Conservation (phyloP, 2,797 vertebrate species). For the Melanotaenia maccullochi region DNA sequence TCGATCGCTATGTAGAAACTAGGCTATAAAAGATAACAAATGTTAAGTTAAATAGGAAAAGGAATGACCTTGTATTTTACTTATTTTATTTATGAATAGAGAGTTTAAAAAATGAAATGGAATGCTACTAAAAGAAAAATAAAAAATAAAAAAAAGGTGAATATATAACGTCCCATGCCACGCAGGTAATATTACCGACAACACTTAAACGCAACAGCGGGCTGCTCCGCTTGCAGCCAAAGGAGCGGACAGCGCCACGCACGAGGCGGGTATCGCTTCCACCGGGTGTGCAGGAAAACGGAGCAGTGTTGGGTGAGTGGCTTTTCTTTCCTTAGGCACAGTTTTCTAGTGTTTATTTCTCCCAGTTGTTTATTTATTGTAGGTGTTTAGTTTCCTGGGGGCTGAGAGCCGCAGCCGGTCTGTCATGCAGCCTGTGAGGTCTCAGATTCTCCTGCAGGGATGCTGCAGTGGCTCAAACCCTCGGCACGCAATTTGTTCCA, state of each 20-base stretch:
- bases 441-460: slow-evolving; percentile 56
- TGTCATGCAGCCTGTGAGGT: slow-evolving; percentile 12
- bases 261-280: slow-evolving; percentile 56
- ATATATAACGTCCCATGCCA: neutral
- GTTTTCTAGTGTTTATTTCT: fast-evolving
- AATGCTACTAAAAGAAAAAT: no score
- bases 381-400: slow-evolving; percentile 31
- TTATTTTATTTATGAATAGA: no score
- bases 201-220: slow-evolving; percentile 44
- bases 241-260: slow-evolving; percentile 39
- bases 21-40: neutral
- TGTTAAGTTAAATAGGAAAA: neutral
- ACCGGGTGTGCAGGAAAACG: slow-evolving; percentile 33
- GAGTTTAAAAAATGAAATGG: no score
- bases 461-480: slow-evolving; percentile 60
- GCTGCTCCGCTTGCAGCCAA: slow-evolving; percentile 54
- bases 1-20: neutral
- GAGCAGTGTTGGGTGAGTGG: slow-evolving; percentile 54
- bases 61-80: no score
- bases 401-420: slow-evolving; percentile 28
- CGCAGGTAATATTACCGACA: slow-evolving; percentile 12
- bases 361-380: neutral
- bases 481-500: slow-evolving; percentile 34
- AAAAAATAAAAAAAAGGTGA: neutral
- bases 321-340: neutral